phyloP scores from a whole-genome alignment of 2,888 invertebrate species.

The Perizoma flavofasciatum region DNA sequence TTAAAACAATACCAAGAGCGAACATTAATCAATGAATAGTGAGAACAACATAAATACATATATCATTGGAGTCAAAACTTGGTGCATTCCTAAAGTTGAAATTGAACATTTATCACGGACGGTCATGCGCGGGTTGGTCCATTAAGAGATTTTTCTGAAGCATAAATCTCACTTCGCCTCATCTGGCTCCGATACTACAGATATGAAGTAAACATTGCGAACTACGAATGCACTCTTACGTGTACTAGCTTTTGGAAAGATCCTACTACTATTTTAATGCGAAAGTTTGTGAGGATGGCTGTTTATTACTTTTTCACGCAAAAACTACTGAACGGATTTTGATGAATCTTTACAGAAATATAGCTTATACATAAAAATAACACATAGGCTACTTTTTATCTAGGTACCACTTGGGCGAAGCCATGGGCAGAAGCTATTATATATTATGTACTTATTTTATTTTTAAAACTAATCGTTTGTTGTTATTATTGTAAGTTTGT shows the following conservation, averaged over 20 bases:
- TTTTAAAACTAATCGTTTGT: background rate
- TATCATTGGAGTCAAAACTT: conserved; percentile 80
- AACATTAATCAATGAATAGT: conserved; percentile 62
- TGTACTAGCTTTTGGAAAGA: too few species aligned
- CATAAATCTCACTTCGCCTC: conserved; percentile 82
- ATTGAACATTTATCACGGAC: conserved; percentile 81
- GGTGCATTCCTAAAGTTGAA: conserved; percentile 79
- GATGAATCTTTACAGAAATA: too few species aligned
- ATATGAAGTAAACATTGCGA: conserved; percentile 69
- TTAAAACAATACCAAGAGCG: conserved; percentile 27
- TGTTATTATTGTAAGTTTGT: too few species aligned
- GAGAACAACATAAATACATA: conserved; percentile 69
- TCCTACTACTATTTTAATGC: too few species aligned
- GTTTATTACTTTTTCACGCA: too few species aligned
- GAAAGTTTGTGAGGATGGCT: too few species aligned
- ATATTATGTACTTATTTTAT: conserved; percentile 9
- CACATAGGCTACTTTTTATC: too few species aligned
- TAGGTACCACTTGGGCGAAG: too few species aligned
- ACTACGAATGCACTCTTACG: conserved; percentile 45
- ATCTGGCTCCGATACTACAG: conserved; percentile 75
- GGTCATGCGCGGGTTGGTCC: conserved; percentile 77
- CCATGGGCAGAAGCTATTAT: too few species aligned
- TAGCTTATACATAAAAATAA: too few species aligned
- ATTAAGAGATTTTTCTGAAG: conserved; percentile 82
- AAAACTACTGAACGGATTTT: too few species aligned